Evolutionary conservation across 2,113 vertebrate species (phyloP).

Genomic region (Hippocampus barbouri): DNA sequence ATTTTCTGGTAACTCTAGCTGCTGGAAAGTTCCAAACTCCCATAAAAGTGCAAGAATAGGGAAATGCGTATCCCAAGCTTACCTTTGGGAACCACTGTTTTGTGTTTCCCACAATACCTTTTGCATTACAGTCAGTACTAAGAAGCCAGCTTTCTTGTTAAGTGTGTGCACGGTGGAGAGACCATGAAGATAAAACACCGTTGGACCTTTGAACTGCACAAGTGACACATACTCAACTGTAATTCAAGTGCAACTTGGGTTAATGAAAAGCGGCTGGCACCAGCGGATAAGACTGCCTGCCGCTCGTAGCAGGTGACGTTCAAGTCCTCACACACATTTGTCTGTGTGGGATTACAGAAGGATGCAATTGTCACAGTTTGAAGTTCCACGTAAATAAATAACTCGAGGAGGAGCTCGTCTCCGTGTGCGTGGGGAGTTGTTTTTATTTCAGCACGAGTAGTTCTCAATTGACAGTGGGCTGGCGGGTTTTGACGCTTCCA

Average conservation of each 20-base stretch:
- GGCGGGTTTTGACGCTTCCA: slow-evolving; percentile 18
- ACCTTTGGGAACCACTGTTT: neutral
- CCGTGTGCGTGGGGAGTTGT: neutral
- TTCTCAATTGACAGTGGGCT: slow-evolving; percentile 23
- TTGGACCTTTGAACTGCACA: slow-evolving; percentile 32
- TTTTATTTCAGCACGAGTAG: slow-evolving; percentile 13
- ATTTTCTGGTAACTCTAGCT: no score
- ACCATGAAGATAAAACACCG: no score
- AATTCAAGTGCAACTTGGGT: slow-evolving; percentile 25
- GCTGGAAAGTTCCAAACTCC: neutral
- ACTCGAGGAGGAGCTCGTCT: neutral
- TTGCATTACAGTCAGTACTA: neutral
- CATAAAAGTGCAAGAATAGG: neutral
- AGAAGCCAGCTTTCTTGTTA: neutral
- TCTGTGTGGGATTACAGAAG: slow-evolving; percentile 2
- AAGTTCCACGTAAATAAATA: slow-evolving; percentile 7
- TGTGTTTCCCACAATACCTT: no score
- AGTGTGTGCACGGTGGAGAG: neutral
- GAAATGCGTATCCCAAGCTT: neutral
- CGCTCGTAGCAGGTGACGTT: slow-evolving; percentile 4
- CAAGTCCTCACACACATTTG: neutral
- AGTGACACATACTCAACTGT: slow-evolving; percentile 16
- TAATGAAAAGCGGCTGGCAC: slow-evolving; percentile 2
- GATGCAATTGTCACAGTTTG: slow-evolving; percentile 31
- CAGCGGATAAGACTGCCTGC: slow-evolving; percentile 6